Evolutionary conservation across 1,140 invertebrate genomes (phyloP).

Genomic region (Drosophila aff.): DNA sequence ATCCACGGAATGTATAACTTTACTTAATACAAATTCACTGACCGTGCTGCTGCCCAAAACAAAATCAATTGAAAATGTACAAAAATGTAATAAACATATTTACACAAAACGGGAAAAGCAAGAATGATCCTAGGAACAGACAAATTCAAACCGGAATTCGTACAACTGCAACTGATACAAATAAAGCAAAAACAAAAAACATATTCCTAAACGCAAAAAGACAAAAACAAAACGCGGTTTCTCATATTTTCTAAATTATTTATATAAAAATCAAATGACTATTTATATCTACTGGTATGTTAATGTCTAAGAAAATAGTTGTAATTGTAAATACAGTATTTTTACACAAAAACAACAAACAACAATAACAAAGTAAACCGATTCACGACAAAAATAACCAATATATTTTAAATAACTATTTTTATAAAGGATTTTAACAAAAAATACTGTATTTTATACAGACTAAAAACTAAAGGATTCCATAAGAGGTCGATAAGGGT

Average conservation of each 20-base stretch:
- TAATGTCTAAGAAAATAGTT: constrained; percentile 72
- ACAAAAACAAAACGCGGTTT: constrained; percentile 75
- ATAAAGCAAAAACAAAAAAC: constrained; percentile 48
- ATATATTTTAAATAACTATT: constrained; percentile 72
- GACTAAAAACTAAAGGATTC: constrained; percentile 69
- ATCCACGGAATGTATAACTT: constrained; percentile 41
- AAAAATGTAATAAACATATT: constrained; percentile 76
- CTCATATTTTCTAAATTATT: constrained; percentile 84
- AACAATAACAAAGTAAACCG: constrained; percentile 33
- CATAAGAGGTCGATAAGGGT: constrained; percentile 47
- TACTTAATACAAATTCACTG: constrained; percentile 37
- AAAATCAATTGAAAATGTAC: constrained; percentile 66
- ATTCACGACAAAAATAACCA: constrained; percentile 49
- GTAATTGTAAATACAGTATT: constrained; percentile 82
- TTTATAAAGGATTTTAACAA: constrained; percentile 73
- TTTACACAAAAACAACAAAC: constrained; percentile 68
- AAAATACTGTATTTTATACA: constrained; percentile 55
- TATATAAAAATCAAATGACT: constrained; percentile 78
- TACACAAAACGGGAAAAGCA: constrained; percentile 49
- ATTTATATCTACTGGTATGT: constrained; percentile 71
- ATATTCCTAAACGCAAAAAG: constrained; percentile 77
- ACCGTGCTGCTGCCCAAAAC: constrained; percentile 34
- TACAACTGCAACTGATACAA: constrained; percentile 76
- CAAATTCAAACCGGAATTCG: constrained; percentile 63
- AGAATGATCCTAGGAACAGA: constrained; percentile 40